Evolutionary conservation across 2,797 vertebrate genomes (phyloP), one percentile per base, ranked within the genome.

Genomic region (Dendrocincla tyrannina): DNA sequence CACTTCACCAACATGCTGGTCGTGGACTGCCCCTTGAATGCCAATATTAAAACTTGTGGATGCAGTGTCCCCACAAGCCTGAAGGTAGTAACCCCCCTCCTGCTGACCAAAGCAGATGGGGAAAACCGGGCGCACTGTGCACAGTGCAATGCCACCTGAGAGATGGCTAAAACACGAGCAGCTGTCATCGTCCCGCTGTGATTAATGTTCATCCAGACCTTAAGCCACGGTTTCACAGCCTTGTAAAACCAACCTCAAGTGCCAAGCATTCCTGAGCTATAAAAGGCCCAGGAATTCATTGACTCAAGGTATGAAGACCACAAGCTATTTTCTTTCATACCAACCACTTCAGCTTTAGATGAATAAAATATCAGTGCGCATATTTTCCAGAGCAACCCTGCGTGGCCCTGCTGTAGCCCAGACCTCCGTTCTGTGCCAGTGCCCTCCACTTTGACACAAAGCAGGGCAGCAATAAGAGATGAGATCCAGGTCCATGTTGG

Each of bases 281-380:
- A 97, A 96, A 96, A 96, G 94, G 97, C 70, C 44, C 93, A 92
- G 93, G 96, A 96, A 96, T 96, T 91, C 94, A 85, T 93, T 93
- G 93, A 97, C 91, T 97, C 10, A 58, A 89, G 93, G 89, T 88
- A 92, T 93, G 95, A 97, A 92, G 74, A 92, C 85, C 94, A 93
- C 52, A 37, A 89, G 93, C 77, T 95, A 93, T 95, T 96, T 96
- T 95, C 77, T 96, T 96, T 95, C 95, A 95, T 95, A 88, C 89
- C 33, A 0, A 52, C 58, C 85, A 42, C 92, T 97, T 88, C 70
- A 87, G 90, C 87, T 91, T 92, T 33, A 88, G 91, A 95, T 93
- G 88, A 93, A 90, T 91, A 91, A 80, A 89, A 77, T 96, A 89
- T 55, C 96, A 85, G 67, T 3, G 5, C 1, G 1, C 86, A 90